phyloP scores from a whole-genome alignment of 2,888 invertebrate species.

The Platynereis dumerilii region DNA sequence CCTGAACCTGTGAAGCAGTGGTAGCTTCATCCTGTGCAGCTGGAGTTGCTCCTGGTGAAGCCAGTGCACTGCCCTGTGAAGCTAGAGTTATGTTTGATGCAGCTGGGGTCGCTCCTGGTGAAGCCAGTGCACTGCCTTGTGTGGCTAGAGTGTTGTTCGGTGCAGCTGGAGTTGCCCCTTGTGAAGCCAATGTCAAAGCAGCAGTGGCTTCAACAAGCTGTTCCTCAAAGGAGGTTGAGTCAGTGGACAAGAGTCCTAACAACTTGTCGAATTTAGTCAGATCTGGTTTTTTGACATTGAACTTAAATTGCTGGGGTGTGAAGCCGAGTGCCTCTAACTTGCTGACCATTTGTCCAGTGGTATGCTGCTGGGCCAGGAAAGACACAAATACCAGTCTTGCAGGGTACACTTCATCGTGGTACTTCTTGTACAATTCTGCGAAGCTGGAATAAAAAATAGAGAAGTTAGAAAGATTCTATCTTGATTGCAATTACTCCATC shows the following conservation, averaged over 20 bases:
- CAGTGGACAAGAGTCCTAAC: conserved; percentile 56
- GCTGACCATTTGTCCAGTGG: conserved; percentile 54
- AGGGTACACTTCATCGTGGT: conserved; percentile 58
- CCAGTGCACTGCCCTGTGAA: no score
- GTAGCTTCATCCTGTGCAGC: no score
- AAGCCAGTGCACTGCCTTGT: no score
- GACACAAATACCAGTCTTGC: conserved; percentile 62
- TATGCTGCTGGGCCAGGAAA: conserved; percentile 56
- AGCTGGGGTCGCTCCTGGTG: no score
- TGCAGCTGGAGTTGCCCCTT: no score
- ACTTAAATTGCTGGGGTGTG: conserved; percentile 52
- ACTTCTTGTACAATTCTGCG: conserved; percentile 52
- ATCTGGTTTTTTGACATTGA: conserved; percentile 56
- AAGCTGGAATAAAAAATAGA: conserved; percentile 43
- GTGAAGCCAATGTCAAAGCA: no score
- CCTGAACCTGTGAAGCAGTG: no score
- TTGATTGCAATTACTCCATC: background rate
- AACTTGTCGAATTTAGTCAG: conserved; percentile 61
- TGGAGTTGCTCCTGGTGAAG: no score
- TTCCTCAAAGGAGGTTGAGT: conserved; percentile 45
- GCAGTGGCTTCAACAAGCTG: conserved; percentile 10
- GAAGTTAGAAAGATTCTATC: background rate
- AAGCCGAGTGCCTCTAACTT: conserved; percentile 36
- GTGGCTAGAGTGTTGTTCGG: no score
- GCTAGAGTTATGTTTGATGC: no score